phyloP scores from a whole-genome alignment of 2,113 vertebrate species.

The Festucalex cinctus region DNA sequence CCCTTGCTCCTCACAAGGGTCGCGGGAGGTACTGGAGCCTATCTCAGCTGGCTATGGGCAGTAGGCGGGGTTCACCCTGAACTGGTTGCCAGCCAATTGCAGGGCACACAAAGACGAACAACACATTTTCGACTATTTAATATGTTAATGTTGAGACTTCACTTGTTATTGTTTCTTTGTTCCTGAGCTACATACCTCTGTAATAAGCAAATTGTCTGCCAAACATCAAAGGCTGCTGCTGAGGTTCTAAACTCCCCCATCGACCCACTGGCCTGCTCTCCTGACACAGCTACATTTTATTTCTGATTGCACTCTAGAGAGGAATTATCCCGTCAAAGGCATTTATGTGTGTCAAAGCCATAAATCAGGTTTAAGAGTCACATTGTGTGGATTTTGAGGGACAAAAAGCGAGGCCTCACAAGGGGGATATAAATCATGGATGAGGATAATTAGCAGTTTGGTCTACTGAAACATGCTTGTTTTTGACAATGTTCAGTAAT shows the following conservation, averaged over 20 bases:
- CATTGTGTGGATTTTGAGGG: neutral
- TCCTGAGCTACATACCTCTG: constrained; percentile 3
- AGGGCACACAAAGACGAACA: no score
- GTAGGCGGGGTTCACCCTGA: no score
- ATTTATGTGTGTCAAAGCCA: constrained; percentile 19
- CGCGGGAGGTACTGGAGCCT: no score
- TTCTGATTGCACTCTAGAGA: constrained; percentile 35
- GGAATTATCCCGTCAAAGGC: constrained; percentile 26
- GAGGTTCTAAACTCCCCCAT: constrained; percentile 26
- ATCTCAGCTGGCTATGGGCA: no score
- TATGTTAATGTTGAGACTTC: neutral
- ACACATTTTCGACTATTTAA: no score
- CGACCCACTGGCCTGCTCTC: constrained; percentile 27
- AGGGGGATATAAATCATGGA: neutral
- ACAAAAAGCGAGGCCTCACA: neutral
- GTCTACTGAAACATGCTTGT: neutral
- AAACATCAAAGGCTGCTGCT: constrained; percentile 44
- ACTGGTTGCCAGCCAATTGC: no score
- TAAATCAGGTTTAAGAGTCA: constrained; percentile 1
- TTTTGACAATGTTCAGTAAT: constrained; percentile 1
- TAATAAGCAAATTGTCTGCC: constrained; percentile 16
- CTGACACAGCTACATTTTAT: constrained; percentile 29
- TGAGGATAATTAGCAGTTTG: neutral
- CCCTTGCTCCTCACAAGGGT: no score
- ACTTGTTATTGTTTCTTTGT: constrained; percentile 3